A percentile compares a stretch with the other conserved stretches of the same genome.
These are phyloP conservation scores for Styela plicata DNA, from an alignment of 23 tunicate genomes.

Conservation along the genomic window DNA sequence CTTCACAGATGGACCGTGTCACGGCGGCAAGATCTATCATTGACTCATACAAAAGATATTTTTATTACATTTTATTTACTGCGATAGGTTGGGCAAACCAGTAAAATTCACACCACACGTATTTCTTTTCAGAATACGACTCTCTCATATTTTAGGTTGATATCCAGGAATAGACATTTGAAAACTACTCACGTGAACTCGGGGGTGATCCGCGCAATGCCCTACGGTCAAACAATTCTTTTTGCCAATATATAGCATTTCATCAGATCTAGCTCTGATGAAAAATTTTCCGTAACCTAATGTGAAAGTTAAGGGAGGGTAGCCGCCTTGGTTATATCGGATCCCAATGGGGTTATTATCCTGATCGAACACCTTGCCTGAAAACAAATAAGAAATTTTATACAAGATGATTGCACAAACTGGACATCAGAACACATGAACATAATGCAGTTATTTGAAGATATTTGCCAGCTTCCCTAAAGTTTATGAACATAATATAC, in stretches of 20 bases:
- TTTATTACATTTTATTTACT: too few relatives aligned
- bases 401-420: neutral
- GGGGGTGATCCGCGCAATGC: conserved; percentile 49
- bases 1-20: too few relatives aligned
- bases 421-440: neutral
- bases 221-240: conserved; percentile 46
- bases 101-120: too few relatives aligned
- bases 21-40: too few relatives aligned
- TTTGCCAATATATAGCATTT: conserved; percentile 38
- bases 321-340: conserved; percentile 71
- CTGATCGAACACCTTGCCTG: conserved; percentile 50
- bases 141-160: too few relatives aligned
- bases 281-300: conserved; percentile 34
- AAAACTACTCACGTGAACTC: conserved; percentile 49
- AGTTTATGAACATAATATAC: too few relatives aligned
- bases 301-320: conserved; percentile 64
- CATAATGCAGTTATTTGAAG: too few relatives aligned
- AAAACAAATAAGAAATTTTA: neutral
- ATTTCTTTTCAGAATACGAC: too few relatives aligned
- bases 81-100: too few relatives aligned
- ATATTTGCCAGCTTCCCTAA: too few relatives aligned
- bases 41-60: too few relatives aligned
- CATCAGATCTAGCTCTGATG: conserved; percentile 70
- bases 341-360: conserved; percentile 29
- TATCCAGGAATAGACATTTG: too few relatives aligned